phyloP scores from a whole-genome alignment of 1,140 invertebrate genomes.

The Trypoxylus dichotomus region DNA sequence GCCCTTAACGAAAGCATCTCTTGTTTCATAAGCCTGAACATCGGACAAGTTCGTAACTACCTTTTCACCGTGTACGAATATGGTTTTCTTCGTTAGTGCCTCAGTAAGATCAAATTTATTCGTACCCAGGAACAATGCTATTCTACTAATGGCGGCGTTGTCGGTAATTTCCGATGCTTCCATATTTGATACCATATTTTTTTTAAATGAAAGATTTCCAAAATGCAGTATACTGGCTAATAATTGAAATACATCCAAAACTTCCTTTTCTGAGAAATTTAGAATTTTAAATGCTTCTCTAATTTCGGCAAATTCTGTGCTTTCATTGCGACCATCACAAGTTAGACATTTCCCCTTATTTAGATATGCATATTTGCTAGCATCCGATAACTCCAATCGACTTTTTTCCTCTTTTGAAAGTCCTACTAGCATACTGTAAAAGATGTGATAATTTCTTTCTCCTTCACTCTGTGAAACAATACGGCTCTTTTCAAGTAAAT shows the following conservation, averaged over 20 bases:
- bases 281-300: slow-evolving; percentile 89
- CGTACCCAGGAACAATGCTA: slow-evolving; percentile 72
- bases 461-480: slow-evolving; percentile 86
- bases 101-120: slow-evolving; percentile 69
- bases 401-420: slow-evolving; percentile 77
- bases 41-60: slow-evolving; percentile 57
- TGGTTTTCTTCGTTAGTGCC: slow-evolving; percentile 82
- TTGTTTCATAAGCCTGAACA: slow-evolving; percentile 74
- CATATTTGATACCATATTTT: slow-evolving; percentile 72
- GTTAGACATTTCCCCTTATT: slow-evolving; percentile 70
- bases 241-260: slow-evolving; percentile 73
- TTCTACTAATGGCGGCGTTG: slow-evolving; percentile 62
- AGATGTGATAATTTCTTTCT: slow-evolving; percentile 95
- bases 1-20: slow-evolving; percentile 90
- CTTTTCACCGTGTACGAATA: slow-evolving; percentile 82
- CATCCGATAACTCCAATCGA: slow-evolving; percentile 72
- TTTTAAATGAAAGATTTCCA: slow-evolving; percentile 87
- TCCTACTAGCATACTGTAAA: slow-evolving; percentile 90
- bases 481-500: slow-evolving; percentile 92
- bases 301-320: slow-evolving; percentile 83
- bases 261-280: slow-evolving; percentile 81
- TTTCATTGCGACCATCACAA: slow-evolving; percentile 83
- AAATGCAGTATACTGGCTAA: slow-evolving; percentile 84
- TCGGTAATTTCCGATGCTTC: slow-evolving; percentile 82
- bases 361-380: slow-evolving; percentile 79